Percentiles rank a stretch among this genome's conserved stretches.
Conservation (phyloP, 2,113 vertebrate genomes). For the Sprattus sprattus region DNA sequence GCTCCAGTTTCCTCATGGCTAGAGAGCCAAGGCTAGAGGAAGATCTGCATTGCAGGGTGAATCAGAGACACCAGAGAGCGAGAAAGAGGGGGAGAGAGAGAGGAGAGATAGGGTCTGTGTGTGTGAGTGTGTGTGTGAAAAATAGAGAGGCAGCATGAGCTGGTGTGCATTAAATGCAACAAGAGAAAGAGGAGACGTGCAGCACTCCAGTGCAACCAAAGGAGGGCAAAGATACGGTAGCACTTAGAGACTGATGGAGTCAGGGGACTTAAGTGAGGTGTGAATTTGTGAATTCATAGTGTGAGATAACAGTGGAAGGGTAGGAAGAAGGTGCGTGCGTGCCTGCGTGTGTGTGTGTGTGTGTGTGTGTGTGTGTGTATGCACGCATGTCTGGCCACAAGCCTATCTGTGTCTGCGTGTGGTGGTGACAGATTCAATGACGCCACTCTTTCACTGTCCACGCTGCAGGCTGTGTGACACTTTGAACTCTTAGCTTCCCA, state of each 20-base stretch:
- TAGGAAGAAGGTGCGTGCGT: not conserved
- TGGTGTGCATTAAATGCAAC: not conserved
- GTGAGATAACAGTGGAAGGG: not conserved
- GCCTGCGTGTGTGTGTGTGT: not conserved
- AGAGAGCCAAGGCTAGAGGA: constrained; percentile 44
- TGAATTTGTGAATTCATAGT: not conserved
- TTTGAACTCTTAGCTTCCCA: constrained; percentile 43
- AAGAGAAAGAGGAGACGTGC: not conserved
- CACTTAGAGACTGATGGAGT: not conserved
- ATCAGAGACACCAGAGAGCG: constrained; percentile 31
- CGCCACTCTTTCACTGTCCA: constrained; percentile 33
- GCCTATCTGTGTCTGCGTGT: constrained; percentile 10
- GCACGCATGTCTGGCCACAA: not conserved
- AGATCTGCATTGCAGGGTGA: constrained; percentile 62
- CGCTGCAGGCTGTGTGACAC: constrained; percentile 39
- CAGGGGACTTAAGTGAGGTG: not conserved
- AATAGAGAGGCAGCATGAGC: not conserved
- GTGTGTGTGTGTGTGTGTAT: not conserved
- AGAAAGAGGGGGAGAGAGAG: constrained; percentile 9
- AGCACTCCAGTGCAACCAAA: not conserved
- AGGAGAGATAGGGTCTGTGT: constrained; percentile 10
- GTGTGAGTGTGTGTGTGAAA: not conserved
- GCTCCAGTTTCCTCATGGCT: constrained; percentile 43
- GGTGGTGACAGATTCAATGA: constrained; percentile 59
- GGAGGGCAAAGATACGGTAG: not conserved